Base-by-base conservation (phyloP, 2,888 invertebrate genomes). In the Idaea aversata region DNA sequence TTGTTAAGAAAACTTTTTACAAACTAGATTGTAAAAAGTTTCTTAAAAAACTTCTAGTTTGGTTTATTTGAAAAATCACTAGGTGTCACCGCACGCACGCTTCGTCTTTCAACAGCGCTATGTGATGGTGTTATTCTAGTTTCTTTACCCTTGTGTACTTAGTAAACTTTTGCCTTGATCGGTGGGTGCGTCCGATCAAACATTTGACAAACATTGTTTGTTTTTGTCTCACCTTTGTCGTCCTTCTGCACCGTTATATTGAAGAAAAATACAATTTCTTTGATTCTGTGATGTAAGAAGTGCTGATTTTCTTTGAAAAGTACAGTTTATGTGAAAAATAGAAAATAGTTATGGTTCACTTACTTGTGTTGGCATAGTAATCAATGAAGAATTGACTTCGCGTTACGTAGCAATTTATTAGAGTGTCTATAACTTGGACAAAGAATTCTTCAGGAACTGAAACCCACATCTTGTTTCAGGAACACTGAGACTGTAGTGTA, bases 101-200 rank as follows among this genome's bases (percentile, higher is more conserved):
- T 70, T 72, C 47, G 47, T 47, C 10, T 47, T 47, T 10, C 47
- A 36, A 47, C 47, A 10, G 47, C 13, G 47, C 47, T 7, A 47
- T 47, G 47, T 38, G 47, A 47, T 47, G 72, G 69, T 64, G 77
- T 77, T 78, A 79, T 77, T 80, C 73, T 73, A 71, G 77, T 80
- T 78, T 77, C 78, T 70, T 76, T 70, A 75, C 85, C 87, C 84
- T 69, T 87, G 85, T 88, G 88, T 88, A 78, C 74, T 66, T 70
- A 73, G 65, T 64, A 63, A 75, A 77, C 79, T 78, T 80, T 68
- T 75, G 77, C 73, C 80, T 77, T 77, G 73, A 65, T 65, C 62
- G 75, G 70, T 79, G 83, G 85, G 85, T 77, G 85, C 81, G 84
- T 73, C 82, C 80, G 82, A 84, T 82, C 86, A 85, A 85, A 82